A percentile compares a stretch with the other conserved stretches of the same genome.
Conservation (phyloP, 2,797 vertebrate genomes). For the Tokudaia muenninki region DNA sequence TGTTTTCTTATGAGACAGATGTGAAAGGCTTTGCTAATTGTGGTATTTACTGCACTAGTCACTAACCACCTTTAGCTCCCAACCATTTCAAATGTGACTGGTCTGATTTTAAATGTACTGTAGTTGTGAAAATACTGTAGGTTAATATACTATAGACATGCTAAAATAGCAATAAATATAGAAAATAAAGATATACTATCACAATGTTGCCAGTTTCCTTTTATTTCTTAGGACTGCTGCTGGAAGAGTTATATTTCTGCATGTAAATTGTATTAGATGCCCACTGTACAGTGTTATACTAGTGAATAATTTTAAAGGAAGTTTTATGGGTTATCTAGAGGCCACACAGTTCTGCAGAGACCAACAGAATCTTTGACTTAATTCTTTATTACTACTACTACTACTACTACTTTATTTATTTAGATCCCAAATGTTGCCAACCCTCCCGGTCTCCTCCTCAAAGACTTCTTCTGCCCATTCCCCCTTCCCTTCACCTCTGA, state of each 20-base stretch:
- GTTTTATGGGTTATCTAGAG: background rate
- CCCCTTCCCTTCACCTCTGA: background rate
- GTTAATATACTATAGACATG: background rate
- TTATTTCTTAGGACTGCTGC: background rate
- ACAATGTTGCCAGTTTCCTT: background rate
- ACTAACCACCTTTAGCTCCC: background rate
- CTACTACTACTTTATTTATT: background rate
- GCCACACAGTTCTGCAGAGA: background rate
- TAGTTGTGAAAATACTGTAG: background rate
- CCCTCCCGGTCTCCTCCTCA: background rate
- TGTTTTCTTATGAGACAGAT: background rate
- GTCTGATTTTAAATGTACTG: background rate
- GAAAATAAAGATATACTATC: background rate
- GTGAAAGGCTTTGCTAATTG: background rate
- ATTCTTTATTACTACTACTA: background rate
- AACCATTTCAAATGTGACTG: background rate
- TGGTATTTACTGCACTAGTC: background rate
- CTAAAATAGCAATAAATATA: background rate
- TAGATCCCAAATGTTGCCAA: background rate
- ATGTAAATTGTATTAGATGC: background rate
- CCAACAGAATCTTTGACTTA: background rate
- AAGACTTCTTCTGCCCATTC: background rate
- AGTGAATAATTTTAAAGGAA: background rate
- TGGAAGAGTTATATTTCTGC: background rate
- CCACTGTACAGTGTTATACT: background rate